Evolutionary conservation across 2,888 invertebrate species (phyloP).

Genomic region (Dioctria rufipes): DNA sequence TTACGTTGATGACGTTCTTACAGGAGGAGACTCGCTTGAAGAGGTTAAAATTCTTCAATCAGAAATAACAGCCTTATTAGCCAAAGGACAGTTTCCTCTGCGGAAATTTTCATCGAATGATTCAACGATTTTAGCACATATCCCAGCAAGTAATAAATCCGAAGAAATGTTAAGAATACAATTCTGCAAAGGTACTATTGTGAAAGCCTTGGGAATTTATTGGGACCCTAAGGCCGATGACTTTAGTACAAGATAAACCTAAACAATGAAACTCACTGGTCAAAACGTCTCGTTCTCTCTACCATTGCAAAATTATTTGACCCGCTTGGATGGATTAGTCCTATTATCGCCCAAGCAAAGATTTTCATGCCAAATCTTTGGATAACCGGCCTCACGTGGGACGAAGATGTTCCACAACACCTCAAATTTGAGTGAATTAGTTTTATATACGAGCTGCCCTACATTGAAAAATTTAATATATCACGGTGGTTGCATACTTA

Average conservation of each 20-base stretch:
- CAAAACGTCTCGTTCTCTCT: slow-evolving; percentile 32
- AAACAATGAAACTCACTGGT: neutral
- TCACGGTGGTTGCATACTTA: neutral
- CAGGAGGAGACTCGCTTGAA: slow-evolving; percentile 23
- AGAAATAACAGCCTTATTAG: no score
- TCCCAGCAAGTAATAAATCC: neutral
- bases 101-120: slow-evolving; percentile 32
- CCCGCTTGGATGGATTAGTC: slow-evolving; percentile 40
- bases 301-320: slow-evolving; percentile 28
- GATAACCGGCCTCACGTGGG: slow-evolving; percentile 22
- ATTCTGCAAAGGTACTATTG: neutral
- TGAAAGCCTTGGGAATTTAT: slow-evolving; percentile 34
- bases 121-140: neutral
- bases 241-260: neutral
- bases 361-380: slow-evolving; percentile 12
- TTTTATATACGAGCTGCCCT: neutral
- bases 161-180: neutral
- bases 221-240: slow-evolving; percentile 31
- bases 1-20: slow-evolving; percentile 10
- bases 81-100: neutral
- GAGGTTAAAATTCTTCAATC: slow-evolving; percentile 37
- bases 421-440: neutral
- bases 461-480: slow-evolving; percentile 15
- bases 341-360: slow-evolving; percentile 12
- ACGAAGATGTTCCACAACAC: slow-evolving; percentile 3